A percentile compares a stretch with the other conserved stretches of the same genome.
Evolutionary conservation across 2,797 vertebrate species (phyloP).

Genomic region (Cryptoprocta ferox): DNA sequence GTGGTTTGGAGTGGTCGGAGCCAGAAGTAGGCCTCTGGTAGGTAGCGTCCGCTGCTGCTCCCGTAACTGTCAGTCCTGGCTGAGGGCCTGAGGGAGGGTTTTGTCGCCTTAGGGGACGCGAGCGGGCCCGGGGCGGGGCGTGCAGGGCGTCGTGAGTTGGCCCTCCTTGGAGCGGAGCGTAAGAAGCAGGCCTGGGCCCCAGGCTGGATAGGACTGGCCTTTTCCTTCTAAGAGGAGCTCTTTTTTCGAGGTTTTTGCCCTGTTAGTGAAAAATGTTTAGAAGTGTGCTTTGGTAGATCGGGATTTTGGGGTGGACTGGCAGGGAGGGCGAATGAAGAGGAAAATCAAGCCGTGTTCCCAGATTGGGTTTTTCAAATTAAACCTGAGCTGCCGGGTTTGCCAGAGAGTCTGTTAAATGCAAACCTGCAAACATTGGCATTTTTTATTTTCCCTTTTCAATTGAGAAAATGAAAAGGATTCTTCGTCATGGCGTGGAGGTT

Average conservation of each 20-base stretch:
- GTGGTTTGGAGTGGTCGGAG: neutral
- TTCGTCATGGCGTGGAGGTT: neutral
- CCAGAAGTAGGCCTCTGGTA: slow-evolving; percentile 29
- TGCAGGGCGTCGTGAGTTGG: neutral
- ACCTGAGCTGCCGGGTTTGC: neutral
- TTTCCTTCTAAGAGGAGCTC: neutral
- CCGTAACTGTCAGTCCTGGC: slow-evolving; percentile 72
- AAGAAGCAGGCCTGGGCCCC: neutral
- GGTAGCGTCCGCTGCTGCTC: slow-evolving; percentile 8
- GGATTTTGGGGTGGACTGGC: neutral
- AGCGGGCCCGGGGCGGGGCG: slow-evolving; percentile 33
- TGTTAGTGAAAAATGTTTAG: neutral
- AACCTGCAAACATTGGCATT: neutral
- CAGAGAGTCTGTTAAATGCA: neutral
- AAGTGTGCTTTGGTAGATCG: neutral
- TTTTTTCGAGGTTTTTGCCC: neutral
- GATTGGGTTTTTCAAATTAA: neutral
- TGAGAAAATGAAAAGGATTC: neutral
- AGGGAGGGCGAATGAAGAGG: neutral
- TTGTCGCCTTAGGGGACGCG: slow-evolving; percentile 11
- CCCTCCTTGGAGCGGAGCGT: neutral
- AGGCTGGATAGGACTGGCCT: neutral
- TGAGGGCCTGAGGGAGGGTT: slow-evolving; percentile 42
- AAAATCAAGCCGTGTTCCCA: neutral
- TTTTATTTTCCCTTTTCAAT: neutral